Base-by-base conservation (phyloP, 2,888 invertebrate genomes). In the Periphyllus acericola region DNA sequence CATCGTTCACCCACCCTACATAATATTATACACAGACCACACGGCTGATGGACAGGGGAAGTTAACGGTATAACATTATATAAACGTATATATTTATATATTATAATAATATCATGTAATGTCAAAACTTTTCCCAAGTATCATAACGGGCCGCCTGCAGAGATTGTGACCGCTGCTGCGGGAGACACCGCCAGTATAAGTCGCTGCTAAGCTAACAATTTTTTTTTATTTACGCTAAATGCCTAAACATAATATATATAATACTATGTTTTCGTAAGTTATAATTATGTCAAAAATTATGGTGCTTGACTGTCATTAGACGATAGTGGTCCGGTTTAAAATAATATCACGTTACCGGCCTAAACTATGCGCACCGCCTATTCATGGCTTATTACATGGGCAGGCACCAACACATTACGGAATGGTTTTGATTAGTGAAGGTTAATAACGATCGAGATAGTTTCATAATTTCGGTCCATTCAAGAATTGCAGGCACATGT, bases 201-300 rank as follows among this genome's bases (percentile, higher is more conserved):
- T 52, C 32, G 4, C 52, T 21, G 32, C 29, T 52, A 29, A 19
- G 21, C 52, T 29, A 29, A 78, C 52, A 52, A n/a, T 46, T 29
- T 76, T 46, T 46, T 46, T 52, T 78, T 78, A n/a, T 40, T 29
- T 29, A 76, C 46, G 46, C 76, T 29, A 4, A 76, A 29, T n/a
- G n/a, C n/a, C n/a, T n/a, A n/a, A n/a, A n/a, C n/a, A n/a, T 19
- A 36, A 36, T 5, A 36, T 5, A 46, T 46, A 14, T 46, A 14
- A 46, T 46, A 46, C 14, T 14, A 32, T 1, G 19, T 52, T 76
- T 78, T n/a, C 34, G 21, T 55, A 34, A 52, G 21, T 52, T 52
- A 55, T 79, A 55, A 79, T 79, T 55, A 79, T 55, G 78, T 34
- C 5, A 79, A 55, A 55, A 78, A 66, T 66, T 66, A 66, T 66